Base-by-base conservation (phyloP, 2,888 invertebrate genomes). In the Andrena chrysosceles region DNA sequence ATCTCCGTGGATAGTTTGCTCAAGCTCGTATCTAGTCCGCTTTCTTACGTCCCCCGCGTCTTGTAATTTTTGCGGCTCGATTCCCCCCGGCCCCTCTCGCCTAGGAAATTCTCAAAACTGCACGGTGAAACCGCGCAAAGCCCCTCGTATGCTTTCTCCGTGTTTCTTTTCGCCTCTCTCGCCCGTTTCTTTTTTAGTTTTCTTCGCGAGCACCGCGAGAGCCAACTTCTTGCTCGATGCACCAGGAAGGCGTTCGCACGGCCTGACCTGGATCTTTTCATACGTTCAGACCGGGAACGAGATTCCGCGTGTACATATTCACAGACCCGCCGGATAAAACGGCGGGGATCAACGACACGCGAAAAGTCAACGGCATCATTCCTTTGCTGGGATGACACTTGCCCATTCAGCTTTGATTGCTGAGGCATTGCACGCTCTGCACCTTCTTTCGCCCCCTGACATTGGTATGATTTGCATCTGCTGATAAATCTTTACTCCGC, bases 221-320 rank as follows among this genome's bases (percentile, higher is more conserved):
- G 83, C 69, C 73, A 83, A 78, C 83, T 84, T 79, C 74, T 81
- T 79, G 66, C 70, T 62, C 76, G 78, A 81, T 78, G 85, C 77
- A 83, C 77, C 80, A 64, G 66, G 81, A 72, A 86, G 80, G 77
- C 77, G 81, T 84, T 87, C 80, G 80, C 70, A 62, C 81, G 35
- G 68, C 42, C 68, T 76, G 89, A 89, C 87, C 89, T 68, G 74
- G 81, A 87, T 89, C 84, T 76, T 83, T 89, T 86, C 86, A 86
- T 78, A 72, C 87, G 81, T 86, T 85, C 82, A 77, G 68, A 71
- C 52, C 64, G 49, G 42, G 76, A 75, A 79, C 59, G 60, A 73
- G 67, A 70, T 70, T 79, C 54, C 49, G 56, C 66, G 79, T 75
- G 62, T 73, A 63, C 68, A 52, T 83, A 81, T 75, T 79, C 76